Base-by-base conservation (phyloP, 2,888 invertebrate species). In the Notocelia uddmanniana region DNA sequence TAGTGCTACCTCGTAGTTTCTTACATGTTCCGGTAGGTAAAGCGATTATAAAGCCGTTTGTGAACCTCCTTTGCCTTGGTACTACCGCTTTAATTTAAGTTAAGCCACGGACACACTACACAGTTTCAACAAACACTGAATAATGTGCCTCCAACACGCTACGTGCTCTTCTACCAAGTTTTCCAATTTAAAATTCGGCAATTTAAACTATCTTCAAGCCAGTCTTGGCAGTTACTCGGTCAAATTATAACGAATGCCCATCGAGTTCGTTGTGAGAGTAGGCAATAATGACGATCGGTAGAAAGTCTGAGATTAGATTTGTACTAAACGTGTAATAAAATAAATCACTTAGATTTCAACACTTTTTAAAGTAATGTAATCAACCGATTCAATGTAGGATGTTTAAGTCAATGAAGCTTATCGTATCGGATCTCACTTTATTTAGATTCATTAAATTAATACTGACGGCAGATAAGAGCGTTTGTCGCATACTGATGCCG, bases 361-460 rank as follows among this genome's bases (percentile, higher is more conserved):
- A 84, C 83, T 86, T 87, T 84, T 85, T 82, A 77, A 84, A 85
- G 82, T 85, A 85, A 87, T 84, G 88, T 89, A 89, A 90, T 90
- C 89, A 89, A 87, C 84, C 83, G 80, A 81, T 80, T 80, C 81
- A 77, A 83, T 84, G 85, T 87, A 81, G 89, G 87, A 85, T 89
- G 88, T 90, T 87, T 86, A 81, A 88, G 86, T 89, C 86, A 86
- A 89, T 88, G 85, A 85, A 82, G 86, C 87, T 92, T 93, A 93
- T 93, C 93, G 86, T 83, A 88, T 90, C 84, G 87, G 86, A 93
- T 93, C 92, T 92, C 87, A 81, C 83, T 88, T 90, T 90, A 88
- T 92, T 92, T 92, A 91, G 90, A 90, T 86, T 89, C 90, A 92
- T 92, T 92, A 91, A 91, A 89, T 89, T 90, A 90, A 85, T 87